These are phyloP conservation scores for Cheirogaleus major DNA, from an alignment of 2,797 vertebrate species.

Conservation along the genomic window DNA sequence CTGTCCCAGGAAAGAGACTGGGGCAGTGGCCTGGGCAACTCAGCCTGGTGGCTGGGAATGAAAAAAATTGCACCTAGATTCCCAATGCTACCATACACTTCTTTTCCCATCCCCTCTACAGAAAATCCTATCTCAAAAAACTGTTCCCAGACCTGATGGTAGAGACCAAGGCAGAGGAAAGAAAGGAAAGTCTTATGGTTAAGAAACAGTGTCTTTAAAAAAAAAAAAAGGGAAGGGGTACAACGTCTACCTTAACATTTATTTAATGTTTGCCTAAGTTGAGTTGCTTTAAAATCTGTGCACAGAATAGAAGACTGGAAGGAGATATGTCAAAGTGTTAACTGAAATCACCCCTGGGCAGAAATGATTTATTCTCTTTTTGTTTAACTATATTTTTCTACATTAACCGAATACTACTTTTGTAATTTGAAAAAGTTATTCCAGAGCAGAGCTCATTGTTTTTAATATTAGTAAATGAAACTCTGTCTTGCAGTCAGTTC, in stretches of 20 bases:
- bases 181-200: not conserved
- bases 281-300: conserved; percentile 3
- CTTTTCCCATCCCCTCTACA: not conserved
- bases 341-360: not conserved
- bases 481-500: not conserved
- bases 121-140: conserved; percentile 6
- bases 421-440: conserved; percentile 51
- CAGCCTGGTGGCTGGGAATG: not conserved
- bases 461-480: conserved; percentile 19
- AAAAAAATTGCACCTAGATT: not conserved
- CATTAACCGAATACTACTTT: conserved; percentile 31
- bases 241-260: not conserved
- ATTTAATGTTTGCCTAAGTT: conserved; percentile 27
- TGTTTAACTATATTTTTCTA: conserved; percentile 49
- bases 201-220: not conserved
- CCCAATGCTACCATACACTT: not conserved
- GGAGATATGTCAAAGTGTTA: conserved; percentile 18
- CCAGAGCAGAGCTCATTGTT: conserved; percentile 26
- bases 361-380: conserved; percentile 39
- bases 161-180: not conserved
- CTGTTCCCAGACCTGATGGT: not conserved
- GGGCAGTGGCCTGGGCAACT: rapidly evolving
- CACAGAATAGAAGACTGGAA: not conserved
- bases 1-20: not conserved
- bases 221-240: not conserved